A percentile compares a stretch with the other conserved stretches of the same genome.
Evolutionary conservation across 2,888 invertebrate species (phyloP).

Genomic region (Drosophila aldrichi): DNA sequence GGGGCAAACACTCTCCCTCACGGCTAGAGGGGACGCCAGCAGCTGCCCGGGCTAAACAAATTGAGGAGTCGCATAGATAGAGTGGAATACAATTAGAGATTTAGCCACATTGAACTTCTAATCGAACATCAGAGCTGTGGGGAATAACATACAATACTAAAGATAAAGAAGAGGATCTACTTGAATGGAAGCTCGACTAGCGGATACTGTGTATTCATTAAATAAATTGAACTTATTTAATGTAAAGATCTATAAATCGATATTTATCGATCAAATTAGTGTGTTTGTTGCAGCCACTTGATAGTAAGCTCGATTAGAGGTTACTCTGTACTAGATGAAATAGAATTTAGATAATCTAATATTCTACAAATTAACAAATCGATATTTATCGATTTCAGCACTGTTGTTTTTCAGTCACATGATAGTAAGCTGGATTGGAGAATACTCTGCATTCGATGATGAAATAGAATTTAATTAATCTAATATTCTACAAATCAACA

Average conservation of each 20-base stretch:
- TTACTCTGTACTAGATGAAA: too few species aligned
- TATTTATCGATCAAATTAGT: too few species aligned
- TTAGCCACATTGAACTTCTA: background rate
- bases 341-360: too few species aligned
- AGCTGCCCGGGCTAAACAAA: slow-evolving; percentile 27
- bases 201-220: too few species aligned
- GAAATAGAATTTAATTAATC: too few species aligned
- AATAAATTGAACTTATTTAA: too few species aligned
- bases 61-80: slow-evolving; percentile 5
- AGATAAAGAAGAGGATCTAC: background rate
- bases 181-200: background rate
- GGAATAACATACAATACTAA: background rate
- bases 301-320: too few species aligned
- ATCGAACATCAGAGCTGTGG: background rate
- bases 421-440: background rate
- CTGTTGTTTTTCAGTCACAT: background rate
- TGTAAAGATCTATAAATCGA: too few species aligned
- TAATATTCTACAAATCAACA: too few species aligned
- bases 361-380: too few species aligned
- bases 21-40: background rate
- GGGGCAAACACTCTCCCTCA: background rate
- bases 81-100: background rate
- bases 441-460: background rate
- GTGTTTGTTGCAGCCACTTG: background rate
- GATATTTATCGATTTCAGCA: background rate